Conservation (phyloP, 2,113 vertebrate genomes). For the Corythoichthys intestinalis region DNA sequence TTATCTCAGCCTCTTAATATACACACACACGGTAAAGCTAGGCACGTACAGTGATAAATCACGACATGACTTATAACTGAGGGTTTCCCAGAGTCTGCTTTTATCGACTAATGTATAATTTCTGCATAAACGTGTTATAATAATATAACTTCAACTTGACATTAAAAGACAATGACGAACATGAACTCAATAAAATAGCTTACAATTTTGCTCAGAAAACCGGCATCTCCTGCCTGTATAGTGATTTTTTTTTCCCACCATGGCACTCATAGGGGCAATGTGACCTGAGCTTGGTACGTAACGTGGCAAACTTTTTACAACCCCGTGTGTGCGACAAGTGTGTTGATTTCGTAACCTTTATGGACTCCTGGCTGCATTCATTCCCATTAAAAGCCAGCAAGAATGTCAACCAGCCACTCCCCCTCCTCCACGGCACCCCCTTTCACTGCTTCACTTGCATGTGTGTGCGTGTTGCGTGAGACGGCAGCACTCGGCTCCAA, state of each 20-base stretch:
- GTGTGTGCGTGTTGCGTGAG: conserved; percentile 51
- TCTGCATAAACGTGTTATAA: not conserved
- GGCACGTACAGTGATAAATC: not conserved
- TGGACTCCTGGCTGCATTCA: not conserved
- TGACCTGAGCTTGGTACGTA: not conserved
- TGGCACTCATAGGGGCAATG: not conserved
- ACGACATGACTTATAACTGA: not conserved
- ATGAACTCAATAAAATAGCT: not conserved
- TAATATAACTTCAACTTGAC: not conserved
- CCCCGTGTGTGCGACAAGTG: not conserved
- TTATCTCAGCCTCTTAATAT: not conserved
- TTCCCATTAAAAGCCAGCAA: conserved; percentile 15
- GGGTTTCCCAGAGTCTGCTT: not conserved
- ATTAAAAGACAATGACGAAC: not conserved
- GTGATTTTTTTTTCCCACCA: no score
- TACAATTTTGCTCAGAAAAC: no score
- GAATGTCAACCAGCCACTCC: conserved; percentile 14
- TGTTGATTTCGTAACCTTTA: not conserved
- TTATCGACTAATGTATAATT: not conserved
- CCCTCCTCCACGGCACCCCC: not conserved
- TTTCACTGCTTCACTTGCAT: not conserved
- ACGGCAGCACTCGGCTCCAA: conserved; percentile 1
- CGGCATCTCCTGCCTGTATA: no score
- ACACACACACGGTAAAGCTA: not conserved
- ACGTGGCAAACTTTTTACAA: not conserved